phyloP scores from a whole-genome alignment of 2,113 vertebrate species.

The Pyxicephalus adspersus region DNA sequence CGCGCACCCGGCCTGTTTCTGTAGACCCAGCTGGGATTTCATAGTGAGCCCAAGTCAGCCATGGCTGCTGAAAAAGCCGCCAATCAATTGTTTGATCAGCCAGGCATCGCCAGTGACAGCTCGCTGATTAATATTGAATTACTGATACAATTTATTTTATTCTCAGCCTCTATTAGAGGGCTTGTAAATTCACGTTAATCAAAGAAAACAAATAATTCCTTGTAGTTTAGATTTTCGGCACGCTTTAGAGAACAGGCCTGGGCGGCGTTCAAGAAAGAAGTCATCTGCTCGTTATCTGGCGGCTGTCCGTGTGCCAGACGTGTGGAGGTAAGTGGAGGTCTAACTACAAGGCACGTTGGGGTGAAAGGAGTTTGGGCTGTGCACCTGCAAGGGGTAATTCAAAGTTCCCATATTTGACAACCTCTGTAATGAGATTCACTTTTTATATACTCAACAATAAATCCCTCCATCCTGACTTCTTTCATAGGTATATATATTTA shows the following conservation, averaged over 20 bases:
- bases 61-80: not conserved
- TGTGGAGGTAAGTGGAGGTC: not conserved
- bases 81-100: conserved; percentile 49
- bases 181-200: conserved; percentile 43
- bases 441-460: too few relatives aligned
- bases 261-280: not conserved
- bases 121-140: conserved; percentile 42
- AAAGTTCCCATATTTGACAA: too few relatives aligned
- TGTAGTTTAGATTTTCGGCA: conserved; percentile 30
- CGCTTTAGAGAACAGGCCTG: not conserved
- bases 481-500: too few relatives aligned
- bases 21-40: not conserved
- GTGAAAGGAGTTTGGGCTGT: too few relatives aligned
- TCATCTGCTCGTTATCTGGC: not conserved
- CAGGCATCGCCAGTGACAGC: conserved; percentile 1
- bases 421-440: too few relatives aligned
- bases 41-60: not conserved
- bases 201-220: conserved; percentile 33
- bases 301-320: not conserved
- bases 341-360: too few relatives aligned
- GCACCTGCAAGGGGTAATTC: too few relatives aligned
- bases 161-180: conserved; percentile 21
- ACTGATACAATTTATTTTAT: conserved; percentile 42
- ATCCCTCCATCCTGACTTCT: too few relatives aligned
- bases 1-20: not conserved